A percentile compares a stretch with the other conserved stretches of the same genome.
Evolutionary conservation across 2,113 vertebrate genomes (phyloP).

Genomic region (Hydrolagus affinis): DNA sequence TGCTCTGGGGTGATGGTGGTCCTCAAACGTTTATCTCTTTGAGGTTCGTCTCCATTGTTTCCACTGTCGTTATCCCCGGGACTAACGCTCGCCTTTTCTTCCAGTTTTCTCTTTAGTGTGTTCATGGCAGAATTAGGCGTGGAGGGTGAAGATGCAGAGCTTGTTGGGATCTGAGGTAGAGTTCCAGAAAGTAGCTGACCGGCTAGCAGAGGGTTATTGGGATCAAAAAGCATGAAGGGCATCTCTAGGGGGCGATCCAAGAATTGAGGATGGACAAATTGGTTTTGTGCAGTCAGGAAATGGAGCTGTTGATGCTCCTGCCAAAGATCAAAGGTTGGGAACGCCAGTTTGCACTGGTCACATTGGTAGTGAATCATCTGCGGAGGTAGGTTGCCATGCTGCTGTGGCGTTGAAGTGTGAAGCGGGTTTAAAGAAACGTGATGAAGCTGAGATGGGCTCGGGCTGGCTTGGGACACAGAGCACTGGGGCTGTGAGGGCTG

Average conservation of each 20-base stretch:
- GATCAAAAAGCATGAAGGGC: conserved; percentile 97
- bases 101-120: conserved; percentile 91
- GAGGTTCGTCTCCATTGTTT: conserved; percentile 88
- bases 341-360: conserved; percentile 94
- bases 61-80: conserved; percentile 93
- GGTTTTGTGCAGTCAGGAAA: conserved; percentile 92
- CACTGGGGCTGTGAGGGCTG: conserved; percentile 74
- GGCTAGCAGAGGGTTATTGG: conserved; percentile 86
- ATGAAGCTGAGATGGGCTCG: conserved; percentile 74
- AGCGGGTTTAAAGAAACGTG: conserved; percentile 80
- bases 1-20: conserved; percentile 98
- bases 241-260: conserved; percentile 89
- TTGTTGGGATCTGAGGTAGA: conserved; percentile 83
- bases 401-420: conserved; percentile 76
- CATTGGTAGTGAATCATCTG: conserved; percentile 95
- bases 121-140: conserved; percentile 92
- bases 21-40: conserved; percentile 89
- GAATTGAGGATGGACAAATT: conserved; percentile 96
- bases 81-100: conserved; percentile 90
- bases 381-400: conserved; percentile 72
- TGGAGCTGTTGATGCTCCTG: conserved; percentile 98
- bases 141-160: conserved; percentile 88
- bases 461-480: conserved; percentile 75
- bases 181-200: conserved; percentile 88
- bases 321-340: conserved; percentile 97